Evolutionary conservation across 2,888 invertebrate genomes (phyloP), one percentile per base, ranked within the genome.

Genomic region (Arge pagana): DNA sequence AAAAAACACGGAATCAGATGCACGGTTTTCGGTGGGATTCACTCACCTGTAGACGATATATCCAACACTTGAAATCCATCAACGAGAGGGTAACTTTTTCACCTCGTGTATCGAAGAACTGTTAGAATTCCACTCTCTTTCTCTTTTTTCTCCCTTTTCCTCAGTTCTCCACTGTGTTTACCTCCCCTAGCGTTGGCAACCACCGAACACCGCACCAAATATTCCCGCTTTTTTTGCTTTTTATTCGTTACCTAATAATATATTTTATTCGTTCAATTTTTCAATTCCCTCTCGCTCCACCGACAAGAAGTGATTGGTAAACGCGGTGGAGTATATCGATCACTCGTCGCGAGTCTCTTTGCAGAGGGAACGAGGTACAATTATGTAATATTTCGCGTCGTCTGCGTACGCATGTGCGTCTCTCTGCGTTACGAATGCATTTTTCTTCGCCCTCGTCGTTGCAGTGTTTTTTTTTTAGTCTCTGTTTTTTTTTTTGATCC

Each of bases 261-360:
- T 54, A 56, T 53, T 56, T 56, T 53, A 53, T 54, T 51, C 54
- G n/a, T n/a, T n/a, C n/a, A n/a, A n/a, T n/a, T n/a, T n/a, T n/a
- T n/a, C n/a, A n/a, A n/a, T n/a, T n/a, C n/a, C n/a, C n/a, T n/a
- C n/a, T n/a, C n/a, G n/a, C n/a, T n/a, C n/a, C n/a, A n/a, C n/a
- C n/a, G n/a, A n/a, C n/a, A n/a, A n/a, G n/a, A n/a, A n/a, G n/a
- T n/a, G n/a, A n/a, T n/a, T n/a, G n/a, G n/a, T n/a, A n/a, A n/a
- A n/a, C n/a, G n/a, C n/a, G n/a, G n/a, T n/a, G n/a, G n/a, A n/a
- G n/a, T n/a, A n/a, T n/a, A n/a, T n/a, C n/a, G n/a, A n/a, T n/a
- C n/a, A n/a, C n/a, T n/a, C n/a, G n/a, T n/a, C n/a, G n/a, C n/a
- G n/a, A n/a, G n/a, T n/a, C n/a, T n/a, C n/a, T n/a, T n/a, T n/a